Evolutionary conservation across 2,113 vertebrate genomes (phyloP).

Genomic region (Dromaius novaehollandiae): DNA sequence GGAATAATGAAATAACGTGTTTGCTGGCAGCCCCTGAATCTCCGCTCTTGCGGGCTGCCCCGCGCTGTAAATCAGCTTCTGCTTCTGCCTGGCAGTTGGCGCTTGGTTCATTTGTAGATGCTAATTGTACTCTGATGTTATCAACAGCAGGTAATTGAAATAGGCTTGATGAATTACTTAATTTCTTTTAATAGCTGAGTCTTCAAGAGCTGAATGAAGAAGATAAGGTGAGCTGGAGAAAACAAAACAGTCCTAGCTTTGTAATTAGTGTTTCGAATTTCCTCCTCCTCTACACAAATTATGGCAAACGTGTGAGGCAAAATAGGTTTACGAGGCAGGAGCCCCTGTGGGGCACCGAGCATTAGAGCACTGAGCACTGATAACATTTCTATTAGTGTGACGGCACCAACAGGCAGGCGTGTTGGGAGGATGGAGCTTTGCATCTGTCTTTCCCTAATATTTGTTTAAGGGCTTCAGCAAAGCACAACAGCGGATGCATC

Average conservation of each 20-base stretch:
- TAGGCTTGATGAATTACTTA: constrained; percentile 95
- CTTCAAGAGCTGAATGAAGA: constrained; percentile 87
- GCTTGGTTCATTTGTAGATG: constrained; percentile 79
- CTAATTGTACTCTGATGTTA: constrained; percentile 91
- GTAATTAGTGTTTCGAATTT: constrained; percentile 76
- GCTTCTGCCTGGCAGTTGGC: constrained; percentile 75
- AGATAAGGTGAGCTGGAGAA: constrained; percentile 83
- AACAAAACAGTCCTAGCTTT: constrained; percentile 78
- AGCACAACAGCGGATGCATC: not conserved
- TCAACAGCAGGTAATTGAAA: constrained; percentile 93
- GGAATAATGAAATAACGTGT: constrained; percentile 28
- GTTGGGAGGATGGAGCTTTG: not conserved
- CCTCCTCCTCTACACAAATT: constrained; percentile 67
- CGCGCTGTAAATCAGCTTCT: constrained; percentile 73
- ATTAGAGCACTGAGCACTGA: not conserved
- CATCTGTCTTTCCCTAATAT: not conserved
- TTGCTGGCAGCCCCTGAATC: constrained; percentile 55
- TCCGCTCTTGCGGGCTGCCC: constrained; percentile 55
- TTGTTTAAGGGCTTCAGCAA: not conserved
- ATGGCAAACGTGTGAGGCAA: constrained; percentile 23
- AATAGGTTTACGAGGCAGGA: constrained; percentile 53
- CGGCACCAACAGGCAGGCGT: not conserved
- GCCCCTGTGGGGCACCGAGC: not conserved
- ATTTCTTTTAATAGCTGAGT: constrained; percentile 93
- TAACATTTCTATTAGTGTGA: constrained; percentile 1